Conservation (phyloP, 2,888 invertebrate species). For the Ephialtes manifestator region DNA sequence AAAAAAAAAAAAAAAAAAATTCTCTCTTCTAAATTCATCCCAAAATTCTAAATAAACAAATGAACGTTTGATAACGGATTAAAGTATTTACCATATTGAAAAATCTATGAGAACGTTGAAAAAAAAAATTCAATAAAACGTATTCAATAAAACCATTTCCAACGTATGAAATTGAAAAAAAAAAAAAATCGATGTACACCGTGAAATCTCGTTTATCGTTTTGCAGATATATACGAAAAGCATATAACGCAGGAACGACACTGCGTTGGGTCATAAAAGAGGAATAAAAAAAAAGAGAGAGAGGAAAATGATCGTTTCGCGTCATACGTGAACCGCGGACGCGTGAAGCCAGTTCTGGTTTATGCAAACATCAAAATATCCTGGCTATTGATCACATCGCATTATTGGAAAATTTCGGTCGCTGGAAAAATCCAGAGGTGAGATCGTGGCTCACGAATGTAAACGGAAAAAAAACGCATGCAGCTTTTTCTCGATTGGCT, state of each 20-base stretch:
- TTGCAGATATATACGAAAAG: slow-evolving; percentile 1
- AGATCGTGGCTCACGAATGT: background rate
- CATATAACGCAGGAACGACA: slow-evolving; percentile 12
- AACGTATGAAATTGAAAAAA: slow-evolving; percentile 4
- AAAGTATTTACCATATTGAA: background rate
- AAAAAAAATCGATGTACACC: background rate
- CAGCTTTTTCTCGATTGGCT: slow-evolving; percentile 13
- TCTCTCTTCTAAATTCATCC: background rate
- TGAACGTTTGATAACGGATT: background rate
- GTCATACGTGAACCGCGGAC: slow-evolving; percentile 35
- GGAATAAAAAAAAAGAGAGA: slow-evolving; percentile 10
- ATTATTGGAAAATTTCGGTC: slow-evolving; percentile 24
- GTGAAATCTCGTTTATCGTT: slow-evolving; percentile 22
- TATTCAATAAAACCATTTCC: background rate
- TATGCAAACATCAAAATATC: slow-evolving; percentile 73
- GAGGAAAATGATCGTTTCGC: slow-evolving; percentile 11
- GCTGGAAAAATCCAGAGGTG: slow-evolving; percentile 39
- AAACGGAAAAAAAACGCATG: slow-evolving; percentile 68
- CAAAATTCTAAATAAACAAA: background rate
- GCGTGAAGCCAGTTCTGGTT: slow-evolving; percentile 57
- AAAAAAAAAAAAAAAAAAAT: too few relatives aligned
- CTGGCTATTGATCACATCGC: slow-evolving; percentile 52
- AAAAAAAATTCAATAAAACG: background rate
- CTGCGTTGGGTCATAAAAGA: slow-evolving; percentile 11
- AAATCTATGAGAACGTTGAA: background rate